These are phyloP conservation scores for Thamnophis sirtalis DNA, from an alignment of 2,113 vertebrate species.

Conservation along the genomic window DNA sequence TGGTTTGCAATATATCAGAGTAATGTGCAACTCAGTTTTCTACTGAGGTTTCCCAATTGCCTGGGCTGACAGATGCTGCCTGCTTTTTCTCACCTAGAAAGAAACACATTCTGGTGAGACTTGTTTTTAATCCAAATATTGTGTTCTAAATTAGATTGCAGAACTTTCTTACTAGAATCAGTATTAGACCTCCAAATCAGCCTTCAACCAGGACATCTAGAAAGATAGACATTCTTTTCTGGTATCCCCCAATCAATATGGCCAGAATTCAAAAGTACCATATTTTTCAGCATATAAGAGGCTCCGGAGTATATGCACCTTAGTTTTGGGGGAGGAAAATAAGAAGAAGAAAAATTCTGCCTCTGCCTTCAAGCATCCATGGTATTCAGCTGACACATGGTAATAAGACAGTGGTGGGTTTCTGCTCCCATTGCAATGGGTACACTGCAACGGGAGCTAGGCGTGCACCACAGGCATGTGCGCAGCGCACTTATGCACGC, in stretches of 20 bases:
- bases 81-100: slow-evolving; percentile 5
- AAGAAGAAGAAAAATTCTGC: no score
- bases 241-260: background rate
- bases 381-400: no score
- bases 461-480: no score
- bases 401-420: no score
- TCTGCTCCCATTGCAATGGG: no score
- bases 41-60: slow-evolving; percentile 28
- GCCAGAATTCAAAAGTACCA: background rate
- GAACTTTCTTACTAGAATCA: background rate
- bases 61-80: background rate
- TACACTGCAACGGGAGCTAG: no score
- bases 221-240: background rate
- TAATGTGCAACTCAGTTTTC: slow-evolving; percentile 56
- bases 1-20: slow-evolving; percentile 64
- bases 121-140: background rate
- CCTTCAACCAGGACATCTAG: background rate
- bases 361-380: no score
- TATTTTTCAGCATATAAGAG: no score
- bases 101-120: background rate
- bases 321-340: no score
- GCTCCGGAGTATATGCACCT: no score
- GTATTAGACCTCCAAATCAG: background rate
- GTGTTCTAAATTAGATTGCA: background rate
- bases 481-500: no score